These are phyloP conservation scores for Caenorhabditis doughertyi DNA, from an alignment of 2,888 invertebrate species.

Conservation along the genomic window DNA sequence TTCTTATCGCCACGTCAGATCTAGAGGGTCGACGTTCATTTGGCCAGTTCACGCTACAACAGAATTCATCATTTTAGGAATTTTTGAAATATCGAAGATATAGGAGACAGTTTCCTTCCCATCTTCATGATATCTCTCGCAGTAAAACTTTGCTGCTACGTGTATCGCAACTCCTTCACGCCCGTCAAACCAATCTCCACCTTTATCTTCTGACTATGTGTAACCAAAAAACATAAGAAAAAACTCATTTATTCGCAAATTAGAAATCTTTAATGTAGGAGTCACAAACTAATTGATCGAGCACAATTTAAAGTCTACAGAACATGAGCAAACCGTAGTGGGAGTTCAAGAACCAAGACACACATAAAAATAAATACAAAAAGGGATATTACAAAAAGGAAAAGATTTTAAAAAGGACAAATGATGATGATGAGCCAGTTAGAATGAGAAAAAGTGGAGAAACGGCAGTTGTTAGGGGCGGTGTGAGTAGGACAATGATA, in stretches of 20 bases:
- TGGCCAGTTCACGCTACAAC: too few relatives aligned
- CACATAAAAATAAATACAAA: constrained; percentile 32
- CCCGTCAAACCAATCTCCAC: too few relatives aligned
- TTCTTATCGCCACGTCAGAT: too few relatives aligned
- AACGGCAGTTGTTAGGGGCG: constrained; percentile 10
- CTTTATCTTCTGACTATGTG: too few relatives aligned
- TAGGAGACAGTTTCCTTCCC: too few relatives aligned
- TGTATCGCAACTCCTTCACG: too few relatives aligned
- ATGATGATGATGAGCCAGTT: constrained; percentile 6
- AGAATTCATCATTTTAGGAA: too few relatives aligned
- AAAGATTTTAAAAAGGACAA: constrained; percentile 10
- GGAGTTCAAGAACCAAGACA: constrained; percentile 11
- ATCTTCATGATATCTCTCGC: too few relatives aligned
- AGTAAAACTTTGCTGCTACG: too few relatives aligned
- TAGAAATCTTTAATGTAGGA: constrained; percentile 5
- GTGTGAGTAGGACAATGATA: background rate
- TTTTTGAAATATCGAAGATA: too few relatives aligned
- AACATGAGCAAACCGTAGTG: constrained; percentile 24
- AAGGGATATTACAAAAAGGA: background rate
- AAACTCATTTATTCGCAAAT: constrained; percentile 22
- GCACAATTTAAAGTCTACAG: constrained; percentile 26
- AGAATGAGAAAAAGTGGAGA: constrained; percentile 9
- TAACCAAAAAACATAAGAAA: too few relatives aligned
- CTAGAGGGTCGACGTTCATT: too few relatives aligned
- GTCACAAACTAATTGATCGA: background rate